Evolutionary conservation across 2,797 vertebrate genomes (phyloP), one percentile per base, ranked within the genome.

Genomic region (Scolopax rusticola): DNA sequence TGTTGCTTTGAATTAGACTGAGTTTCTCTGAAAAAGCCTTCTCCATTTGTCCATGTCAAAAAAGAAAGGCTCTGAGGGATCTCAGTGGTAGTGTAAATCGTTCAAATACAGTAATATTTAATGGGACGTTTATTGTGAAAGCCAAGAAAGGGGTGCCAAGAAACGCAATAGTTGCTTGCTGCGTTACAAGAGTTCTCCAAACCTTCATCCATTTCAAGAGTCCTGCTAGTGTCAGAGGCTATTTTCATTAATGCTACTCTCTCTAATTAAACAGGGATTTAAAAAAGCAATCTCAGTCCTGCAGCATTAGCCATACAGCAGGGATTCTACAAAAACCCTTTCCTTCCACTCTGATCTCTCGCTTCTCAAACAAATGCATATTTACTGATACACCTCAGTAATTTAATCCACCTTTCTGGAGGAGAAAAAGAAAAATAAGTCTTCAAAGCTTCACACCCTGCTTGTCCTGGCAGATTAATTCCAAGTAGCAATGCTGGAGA

Each of bases 211-310:
- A 45, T 64, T 89, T 79, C 88, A 88, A 86, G 45, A 93, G 59
- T 9, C 48, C 68, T 77, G 78, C 3, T 0, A 60, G 53, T 61
- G 78, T 78, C 91, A 80, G 90, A 74, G 65, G 21, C 74, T 82
- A 71, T 64, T 88, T 85, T 68, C 81, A 92, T 77, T 92, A 95
- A 93, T 5, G 40, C 83, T 90, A 53, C 61, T 90, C 77, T 69
- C 89, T 56, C 79, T 88, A 94, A 94, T 93, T 94, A 95, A 94
- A 91, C 0, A 3, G 1, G 8, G 89, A 93, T 93, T 93, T 90
- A 71, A 50, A 87, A 92, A 85, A 61, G 69, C 82, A 78, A 32
- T 63, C 71, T 53, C 78, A 64, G 75, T 40, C 80, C 61, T 79
- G 80, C 85, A 88, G 68, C 53, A 32, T 48, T 4, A 83, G 60